Evolutionary conservation across 2,888 invertebrate species (phyloP).

Genomic region (Agrilus cyanescens): DNA sequence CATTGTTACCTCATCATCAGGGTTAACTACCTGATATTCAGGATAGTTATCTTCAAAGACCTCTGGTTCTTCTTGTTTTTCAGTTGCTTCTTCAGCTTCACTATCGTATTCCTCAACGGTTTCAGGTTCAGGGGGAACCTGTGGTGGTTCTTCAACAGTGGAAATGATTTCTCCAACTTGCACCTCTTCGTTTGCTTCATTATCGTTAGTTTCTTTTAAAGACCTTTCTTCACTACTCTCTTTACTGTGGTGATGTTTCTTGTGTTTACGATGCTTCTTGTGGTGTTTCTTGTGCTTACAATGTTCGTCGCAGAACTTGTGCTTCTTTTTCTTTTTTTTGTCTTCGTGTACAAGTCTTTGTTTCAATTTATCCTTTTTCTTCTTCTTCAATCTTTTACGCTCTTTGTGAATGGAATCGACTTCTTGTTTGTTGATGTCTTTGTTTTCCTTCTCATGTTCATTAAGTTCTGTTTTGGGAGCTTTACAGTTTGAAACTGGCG

Average conservation of each 20-base stretch:
- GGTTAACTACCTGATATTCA: constrained; percentile 20
- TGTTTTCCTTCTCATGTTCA: constrained; percentile 21
- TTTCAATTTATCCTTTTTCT: constrained; percentile 52
- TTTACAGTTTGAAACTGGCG: constrained; percentile 10
- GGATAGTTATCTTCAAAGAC: constrained; percentile 11
- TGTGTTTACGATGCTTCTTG: constrained; percentile 67
- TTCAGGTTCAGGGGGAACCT: constrained; percentile 16
- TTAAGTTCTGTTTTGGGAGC: constrained; percentile 13
- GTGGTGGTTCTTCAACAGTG: constrained; percentile 16
- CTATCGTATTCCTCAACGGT: constrained; percentile 28
- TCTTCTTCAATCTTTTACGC: constrained; percentile 56
- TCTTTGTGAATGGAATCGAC: constrained; percentile 42
- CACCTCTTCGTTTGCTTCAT: constrained; percentile 35
- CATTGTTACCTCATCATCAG: constrained; percentile 32
- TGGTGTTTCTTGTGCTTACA: constrained; percentile 65
- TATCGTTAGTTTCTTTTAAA: constrained; percentile 29
- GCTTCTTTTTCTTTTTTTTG: constrained; percentile 56
- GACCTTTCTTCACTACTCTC: constrained; percentile 25
- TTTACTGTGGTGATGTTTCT: constrained; percentile 52
- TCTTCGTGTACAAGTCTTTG: constrained; percentile 39
- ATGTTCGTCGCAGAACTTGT: constrained; percentile 56
- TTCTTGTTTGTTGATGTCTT: constrained; percentile 29
- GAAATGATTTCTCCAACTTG: constrained; percentile 36
- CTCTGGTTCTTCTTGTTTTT: constrained; percentile 16
- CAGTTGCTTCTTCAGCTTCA: constrained; percentile 16